Conservation (phyloP, 2,113 vertebrate genomes). For the Spheniscus mendiculus region DNA sequence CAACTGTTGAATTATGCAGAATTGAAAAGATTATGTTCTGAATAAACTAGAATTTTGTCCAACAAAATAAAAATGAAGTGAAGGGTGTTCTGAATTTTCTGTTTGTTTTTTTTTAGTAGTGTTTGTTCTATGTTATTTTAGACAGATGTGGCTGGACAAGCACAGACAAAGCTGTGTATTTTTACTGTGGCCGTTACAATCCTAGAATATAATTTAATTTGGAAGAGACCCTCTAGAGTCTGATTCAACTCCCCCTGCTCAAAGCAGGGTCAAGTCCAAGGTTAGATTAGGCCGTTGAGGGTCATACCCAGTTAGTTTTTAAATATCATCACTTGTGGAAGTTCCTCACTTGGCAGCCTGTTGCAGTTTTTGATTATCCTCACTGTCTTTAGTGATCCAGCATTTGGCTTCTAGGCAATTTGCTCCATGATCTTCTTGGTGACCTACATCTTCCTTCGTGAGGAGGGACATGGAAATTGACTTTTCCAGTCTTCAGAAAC, state of each 20-base stretch:
- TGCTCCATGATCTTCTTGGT: background rate
- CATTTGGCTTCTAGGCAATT: background rate
- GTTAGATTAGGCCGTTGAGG: background rate
- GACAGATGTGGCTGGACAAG: background rate
- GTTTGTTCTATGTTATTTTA: background rate
- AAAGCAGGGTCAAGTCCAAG: background rate
- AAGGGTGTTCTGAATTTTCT: background rate
- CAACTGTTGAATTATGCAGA: background rate
- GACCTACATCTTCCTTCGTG: background rate
- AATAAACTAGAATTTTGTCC: background rate
- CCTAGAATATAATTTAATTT: background rate
- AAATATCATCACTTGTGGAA: background rate
- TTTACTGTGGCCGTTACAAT: background rate
- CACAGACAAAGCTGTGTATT: background rate
- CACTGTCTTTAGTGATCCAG: background rate
- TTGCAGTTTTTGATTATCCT: background rate
- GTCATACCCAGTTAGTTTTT: background rate
- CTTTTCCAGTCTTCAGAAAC: background rate
- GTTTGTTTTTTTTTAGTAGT: background rate
- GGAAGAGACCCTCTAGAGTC: background rate
- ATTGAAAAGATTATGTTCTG: background rate
- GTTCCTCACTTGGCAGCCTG: background rate
- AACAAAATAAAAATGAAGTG: background rate
- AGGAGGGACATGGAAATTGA: background rate
- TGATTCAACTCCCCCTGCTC: background rate